Evolutionary conservation across 2,113 vertebrate genomes (phyloP).

Genomic region (Haemorhous mexicanus): DNA sequence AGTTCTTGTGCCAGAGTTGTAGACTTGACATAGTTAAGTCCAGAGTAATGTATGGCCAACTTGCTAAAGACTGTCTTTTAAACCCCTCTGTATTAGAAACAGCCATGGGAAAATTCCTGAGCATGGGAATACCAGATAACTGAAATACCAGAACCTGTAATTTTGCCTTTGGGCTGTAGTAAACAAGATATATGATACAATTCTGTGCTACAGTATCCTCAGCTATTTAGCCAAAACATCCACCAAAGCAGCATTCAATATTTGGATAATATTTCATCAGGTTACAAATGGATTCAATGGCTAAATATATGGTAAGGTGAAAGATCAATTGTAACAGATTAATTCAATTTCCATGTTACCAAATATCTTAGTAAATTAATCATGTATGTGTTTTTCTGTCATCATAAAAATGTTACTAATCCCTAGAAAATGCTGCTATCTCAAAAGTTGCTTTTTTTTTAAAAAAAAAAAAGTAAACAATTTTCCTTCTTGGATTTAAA

Average conservation of each 20-base stretch:
- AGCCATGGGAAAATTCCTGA: conserved; percentile 61
- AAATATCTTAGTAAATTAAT: conserved; percentile 3
- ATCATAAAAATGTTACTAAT: neutral
- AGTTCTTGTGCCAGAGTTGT: neutral
- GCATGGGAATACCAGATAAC: conserved; percentile 22
- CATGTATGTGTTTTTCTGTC: neutral
- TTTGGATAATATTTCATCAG: conserved; percentile 54
- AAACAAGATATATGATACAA: conserved; percentile 44
- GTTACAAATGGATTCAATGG: conserved; percentile 52
- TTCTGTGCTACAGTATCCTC: conserved; percentile 38
- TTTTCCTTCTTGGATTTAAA: conserved; percentile 1
- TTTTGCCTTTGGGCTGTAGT: conserved; percentile 41
- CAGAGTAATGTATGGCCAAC: neutral
- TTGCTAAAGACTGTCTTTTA: neutral
- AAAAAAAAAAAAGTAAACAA: neutral
- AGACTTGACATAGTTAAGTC: neutral
- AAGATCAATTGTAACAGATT: conserved; percentile 35
- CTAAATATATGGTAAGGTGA: conserved; percentile 47
- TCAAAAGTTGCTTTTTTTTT: neutral
- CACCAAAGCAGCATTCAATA: neutral
- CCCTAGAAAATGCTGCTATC: neutral
- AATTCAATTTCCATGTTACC: conserved; percentile 17
- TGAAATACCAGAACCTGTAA: conserved; percentile 55
- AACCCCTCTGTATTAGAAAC: neutral
- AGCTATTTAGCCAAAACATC: conserved; percentile 61